These are phyloP conservation scores for Tapera naevia DNA, from an alignment of 2,797 vertebrate genomes.

Conservation along the genomic window DNA sequence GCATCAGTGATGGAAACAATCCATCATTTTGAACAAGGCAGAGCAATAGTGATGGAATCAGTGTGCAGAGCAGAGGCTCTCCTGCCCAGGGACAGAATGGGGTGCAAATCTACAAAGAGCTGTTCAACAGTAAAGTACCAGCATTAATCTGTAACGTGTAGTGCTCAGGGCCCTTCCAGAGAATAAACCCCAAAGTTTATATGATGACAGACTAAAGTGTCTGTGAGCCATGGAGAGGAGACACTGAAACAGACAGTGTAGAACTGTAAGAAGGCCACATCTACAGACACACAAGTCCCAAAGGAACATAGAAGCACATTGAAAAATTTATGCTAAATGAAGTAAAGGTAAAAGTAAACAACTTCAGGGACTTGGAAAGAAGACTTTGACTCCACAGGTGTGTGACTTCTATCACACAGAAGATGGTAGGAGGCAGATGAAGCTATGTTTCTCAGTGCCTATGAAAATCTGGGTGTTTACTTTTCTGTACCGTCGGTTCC, in stretches of 20 bases:
- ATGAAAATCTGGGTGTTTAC: neutral
- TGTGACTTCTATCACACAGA: neutral
- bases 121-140: neutral
- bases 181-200: neutral
- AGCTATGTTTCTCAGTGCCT: neutral
- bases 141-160: neutral
- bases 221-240: neutral
- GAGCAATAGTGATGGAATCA: neutral
- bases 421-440: neutral
- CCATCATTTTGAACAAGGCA: neutral
- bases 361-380: neutral
- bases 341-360: neutral
- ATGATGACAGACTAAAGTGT: neutral
- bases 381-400: neutral
- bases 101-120: neutral
- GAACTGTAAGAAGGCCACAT: fast-evolving
- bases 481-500: neutral
- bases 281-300: neutral
- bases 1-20: neutral
- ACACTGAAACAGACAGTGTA: neutral
- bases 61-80: neutral
- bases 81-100: neutral
- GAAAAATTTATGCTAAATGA: neutral
- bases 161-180: neutral
- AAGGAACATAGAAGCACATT: neutral